These are phyloP conservation scores for Daktulosphaira vitifoliae DNA, from an alignment of 1,140 invertebrate species.

Conservation along the genomic window DNA sequence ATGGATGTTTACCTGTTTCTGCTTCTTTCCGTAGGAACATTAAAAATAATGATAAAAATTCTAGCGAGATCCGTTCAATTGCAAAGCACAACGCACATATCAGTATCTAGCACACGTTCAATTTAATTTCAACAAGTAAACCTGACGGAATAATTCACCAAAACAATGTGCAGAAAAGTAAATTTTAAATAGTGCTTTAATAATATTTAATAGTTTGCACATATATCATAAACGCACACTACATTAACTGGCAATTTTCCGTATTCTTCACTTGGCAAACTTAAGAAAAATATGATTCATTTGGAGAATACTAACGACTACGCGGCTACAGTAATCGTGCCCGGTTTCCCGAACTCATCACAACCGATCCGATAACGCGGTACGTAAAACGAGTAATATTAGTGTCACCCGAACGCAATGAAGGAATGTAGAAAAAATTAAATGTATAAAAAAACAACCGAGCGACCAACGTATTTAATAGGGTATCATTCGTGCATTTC, in stretches of 20 bases:
- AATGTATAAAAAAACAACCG: slow-evolving; percentile 12
- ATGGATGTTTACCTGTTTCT: slow-evolving; percentile 21
- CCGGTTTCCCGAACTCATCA: no score
- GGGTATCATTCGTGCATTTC: slow-evolving; percentile 13
- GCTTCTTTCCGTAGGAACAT: slow-evolving; percentile 26
- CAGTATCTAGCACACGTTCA: neutral
- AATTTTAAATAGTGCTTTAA: slow-evolving; percentile 22
- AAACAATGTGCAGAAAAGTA: slow-evolving; percentile 21
- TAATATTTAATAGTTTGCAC: neutral
- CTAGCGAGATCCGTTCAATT: neutral
- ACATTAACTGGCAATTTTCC: no score
- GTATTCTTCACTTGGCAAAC: no score
- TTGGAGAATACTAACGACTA: no score
- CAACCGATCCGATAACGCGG: no score
- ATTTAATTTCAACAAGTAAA: neutral
- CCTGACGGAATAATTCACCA: neutral
- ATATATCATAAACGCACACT: neutral
- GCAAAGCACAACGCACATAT: neutral
- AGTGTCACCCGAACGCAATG: no score
- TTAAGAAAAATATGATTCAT: no score
- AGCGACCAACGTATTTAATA: slow-evolving; percentile 16
- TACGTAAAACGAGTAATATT: no score
- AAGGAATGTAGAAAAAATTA: no score
- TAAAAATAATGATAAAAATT: neutral
- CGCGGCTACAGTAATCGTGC: neutral